Percentiles rank a stretch among this genome's conserved stretches.
phyloP scores from a whole-genome alignment of 2,888 invertebrate genomes.

The Polydrusus tereticollis region DNA sequence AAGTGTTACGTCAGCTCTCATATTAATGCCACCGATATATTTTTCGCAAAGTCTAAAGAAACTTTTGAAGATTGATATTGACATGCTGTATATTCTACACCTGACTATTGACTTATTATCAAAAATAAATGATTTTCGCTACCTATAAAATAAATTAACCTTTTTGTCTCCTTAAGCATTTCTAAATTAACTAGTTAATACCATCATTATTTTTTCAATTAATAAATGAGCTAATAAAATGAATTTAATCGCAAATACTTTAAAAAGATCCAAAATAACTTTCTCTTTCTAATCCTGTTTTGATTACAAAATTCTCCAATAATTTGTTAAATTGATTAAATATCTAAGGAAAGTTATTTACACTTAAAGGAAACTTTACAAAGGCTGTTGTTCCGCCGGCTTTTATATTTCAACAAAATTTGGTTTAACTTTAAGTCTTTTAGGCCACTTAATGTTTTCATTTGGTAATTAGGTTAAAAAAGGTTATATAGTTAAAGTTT shows the following conservation, averaged over 20 bases:
- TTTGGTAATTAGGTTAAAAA: slow-evolving; percentile 4
- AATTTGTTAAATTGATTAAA: slow-evolving; percentile 27
- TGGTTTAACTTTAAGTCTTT: slow-evolving; percentile 11
- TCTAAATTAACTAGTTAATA: no score
- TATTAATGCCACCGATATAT: no score
- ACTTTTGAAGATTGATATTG: no score
- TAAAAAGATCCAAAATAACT: not conserved
- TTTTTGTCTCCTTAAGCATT: no score
- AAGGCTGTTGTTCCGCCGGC: slow-evolving; percentile 1
- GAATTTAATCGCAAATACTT: not conserved
- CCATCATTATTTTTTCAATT: not conserved
- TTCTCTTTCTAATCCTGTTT: slow-evolving; percentile 13
- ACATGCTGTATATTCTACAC: no score
- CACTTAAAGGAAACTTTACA: slow-evolving; percentile 9
- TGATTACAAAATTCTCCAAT: slow-evolving; percentile 18
- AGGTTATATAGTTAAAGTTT: no score
- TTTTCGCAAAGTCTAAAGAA: no score
- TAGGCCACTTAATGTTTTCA: slow-evolving; percentile 2
- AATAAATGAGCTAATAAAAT: slow-evolving; percentile 1
- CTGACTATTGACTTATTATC: no score
- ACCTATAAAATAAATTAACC: no score
- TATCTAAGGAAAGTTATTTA: slow-evolving; percentile 25
- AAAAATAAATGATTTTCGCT: no score
- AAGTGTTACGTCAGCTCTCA: no score
- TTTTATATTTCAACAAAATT: slow-evolving; percentile 8